Base-by-base conservation (phyloP, 2,888 invertebrate genomes). In the Nasonovia ribisnigri region DNA sequence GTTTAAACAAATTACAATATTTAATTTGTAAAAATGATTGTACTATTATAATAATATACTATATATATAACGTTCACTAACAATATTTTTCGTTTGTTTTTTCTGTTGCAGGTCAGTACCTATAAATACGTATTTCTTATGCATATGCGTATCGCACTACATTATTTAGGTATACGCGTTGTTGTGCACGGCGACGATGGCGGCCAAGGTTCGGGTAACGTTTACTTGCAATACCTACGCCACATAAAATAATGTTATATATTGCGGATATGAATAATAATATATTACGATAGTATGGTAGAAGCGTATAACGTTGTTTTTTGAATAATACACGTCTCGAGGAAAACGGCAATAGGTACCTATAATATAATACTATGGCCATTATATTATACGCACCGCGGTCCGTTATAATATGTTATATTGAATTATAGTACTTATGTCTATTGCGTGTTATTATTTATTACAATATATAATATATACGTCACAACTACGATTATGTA, bases 21-120 rank as follows among this genome's bases (percentile, higher is more conserved):
- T n/a, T 60, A 13, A 26, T 57, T 77, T 77, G 5, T 77, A 77
- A 36, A 77, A 77, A 77, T 20, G 0, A 16, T 13, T 20, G n/a
- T 77, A 36, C 36, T 77, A 36, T 77, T 77, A 36, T n/a, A 67
- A 67, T n/a, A 29, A n/a, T n/a, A 29, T 11, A n/a, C 16, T 84
- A 84, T 42, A 42, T 24, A 20, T 67, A 20, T 90, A 60, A 67
- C 46, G 43, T 29, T 8, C 11, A 91, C 26, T 91, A 92, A 92
- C 77, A 77, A 84, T 54, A n/a, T 77, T 77, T 92, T 51, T 88
- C 20, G 67, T 88, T 92, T 92, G 60, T 92, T 92, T 92, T 92
- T 43, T 92, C 77, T 92, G 92, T 92, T 92, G 42, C 92, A 92
- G 92, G 92, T 92, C 88, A 92, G 92, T 92, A 88, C 26, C 26